A percentile compares a stretch with the other conserved stretches of the same genome.
These are phyloP conservation scores for Ceraclea dissimilis DNA, from an alignment of 2,888 invertebrate genomes.

Conservation along the genomic window DNA sequence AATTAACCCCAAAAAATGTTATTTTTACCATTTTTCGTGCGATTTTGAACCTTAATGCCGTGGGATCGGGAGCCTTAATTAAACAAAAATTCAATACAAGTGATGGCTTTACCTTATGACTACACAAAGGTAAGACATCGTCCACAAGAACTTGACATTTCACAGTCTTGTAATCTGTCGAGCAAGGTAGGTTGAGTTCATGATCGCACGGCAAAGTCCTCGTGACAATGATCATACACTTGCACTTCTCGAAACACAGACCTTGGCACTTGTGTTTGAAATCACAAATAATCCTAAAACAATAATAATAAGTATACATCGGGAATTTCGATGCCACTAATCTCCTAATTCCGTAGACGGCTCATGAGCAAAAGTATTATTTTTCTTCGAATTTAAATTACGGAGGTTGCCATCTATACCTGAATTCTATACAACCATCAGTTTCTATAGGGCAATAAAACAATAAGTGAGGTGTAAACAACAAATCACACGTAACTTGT, in stretches of 20 bases:
- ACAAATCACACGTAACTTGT: too few species aligned
- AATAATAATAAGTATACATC: constrained; percentile 6
- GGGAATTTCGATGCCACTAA: too few species aligned
- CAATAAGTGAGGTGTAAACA: too few species aligned
- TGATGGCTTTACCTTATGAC: constrained; percentile 32
- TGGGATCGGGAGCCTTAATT: background rate
- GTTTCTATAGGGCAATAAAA: too few species aligned
- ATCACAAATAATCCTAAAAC: constrained; percentile 41
- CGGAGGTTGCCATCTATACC: too few species aligned
- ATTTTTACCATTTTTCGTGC: too few species aligned
- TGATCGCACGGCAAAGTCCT: constrained; percentile 48
- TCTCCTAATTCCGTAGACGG: too few species aligned
- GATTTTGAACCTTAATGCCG: too few species aligned
- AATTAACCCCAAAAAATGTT: too few species aligned
- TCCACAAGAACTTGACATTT: constrained; percentile 32
- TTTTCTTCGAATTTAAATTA: too few species aligned
- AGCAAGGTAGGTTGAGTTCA: constrained; percentile 37
- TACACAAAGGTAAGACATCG: constrained; percentile 35
- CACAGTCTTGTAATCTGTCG: constrained; percentile 36
- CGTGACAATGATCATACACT: constrained; percentile 37
- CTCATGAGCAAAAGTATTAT: too few species aligned
- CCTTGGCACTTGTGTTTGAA: constrained; percentile 45
- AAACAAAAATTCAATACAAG: background rate
- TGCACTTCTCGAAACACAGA: constrained; percentile 41
- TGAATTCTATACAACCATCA: too few species aligned